Evolutionary conservation across 2,113 vertebrate genomes (phyloP), one percentile per base, ranked within the genome.

Genomic region (Morone chrysops): DNA sequence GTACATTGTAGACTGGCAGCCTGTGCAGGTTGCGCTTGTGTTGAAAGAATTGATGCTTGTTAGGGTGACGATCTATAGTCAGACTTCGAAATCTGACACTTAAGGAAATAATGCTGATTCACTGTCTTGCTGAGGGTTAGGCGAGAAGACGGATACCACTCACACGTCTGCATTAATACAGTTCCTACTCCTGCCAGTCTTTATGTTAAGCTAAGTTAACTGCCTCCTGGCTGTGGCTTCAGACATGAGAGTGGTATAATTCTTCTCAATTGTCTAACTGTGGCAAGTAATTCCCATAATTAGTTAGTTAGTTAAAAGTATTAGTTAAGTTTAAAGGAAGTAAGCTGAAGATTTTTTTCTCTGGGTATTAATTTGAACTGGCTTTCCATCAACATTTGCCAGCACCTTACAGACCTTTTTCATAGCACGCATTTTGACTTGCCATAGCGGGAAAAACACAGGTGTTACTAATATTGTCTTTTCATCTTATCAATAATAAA

Each of bases 381-480:
- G 43, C 63, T 67, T 67, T 48, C 43, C 1, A 4, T 47, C 45
- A 31, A 6, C 13, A 67, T 50, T 31, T 50, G 22, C 6, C 16
- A 0, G 66, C 45, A 68, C 3, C 6, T 17, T 48, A 18, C 47
- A 61, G 36, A 18, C 31, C 16, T 60, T 60, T 16, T 36, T 60
- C 57, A 38, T 7, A 8, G 16, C 36, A 20, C 6, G 3, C 48
- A 12, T 69, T 69, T 51, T 31, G 8, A 2, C 43, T 22, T 2
- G 17, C 4, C 14, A 50, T 31, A 5, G 5, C 22, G 31, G 22
- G 22, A 14, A 40, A 48, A 48, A 17, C 25, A 51, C 16, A 53
- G 43, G 80, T 81, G 71, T 36, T 59, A 31, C 51, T 67, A 38
- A 71, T 47, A 41, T 6, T 31, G 31, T 31, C 31, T 4, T 31